Conservation (phyloP, 2,888 invertebrate genomes). For the Watsonalla binaria region DNA sequence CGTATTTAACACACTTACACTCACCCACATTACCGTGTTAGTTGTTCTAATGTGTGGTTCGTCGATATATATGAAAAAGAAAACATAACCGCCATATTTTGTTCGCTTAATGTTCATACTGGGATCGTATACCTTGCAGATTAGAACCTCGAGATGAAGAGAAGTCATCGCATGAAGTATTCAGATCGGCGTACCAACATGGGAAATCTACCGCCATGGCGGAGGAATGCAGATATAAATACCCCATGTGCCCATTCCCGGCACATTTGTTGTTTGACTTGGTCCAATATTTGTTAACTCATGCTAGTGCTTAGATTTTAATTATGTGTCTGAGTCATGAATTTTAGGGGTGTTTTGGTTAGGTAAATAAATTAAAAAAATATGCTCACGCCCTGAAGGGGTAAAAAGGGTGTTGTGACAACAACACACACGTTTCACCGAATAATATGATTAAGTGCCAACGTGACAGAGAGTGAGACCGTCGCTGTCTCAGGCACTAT, state of each 20-base stretch:
- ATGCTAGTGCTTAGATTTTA: constrained; percentile 2
- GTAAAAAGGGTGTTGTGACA: no score
- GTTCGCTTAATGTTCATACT: not conserved
- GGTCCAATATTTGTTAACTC: constrained; percentile 40
- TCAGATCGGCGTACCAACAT: constrained; percentile 40
- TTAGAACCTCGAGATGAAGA: constrained; percentile 45
- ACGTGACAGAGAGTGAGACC: no score
- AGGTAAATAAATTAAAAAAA: no score
- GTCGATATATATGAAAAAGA: no score
- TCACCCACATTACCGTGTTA: no score
- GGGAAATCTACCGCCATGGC: constrained; percentile 25
- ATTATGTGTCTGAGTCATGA: not conserved
- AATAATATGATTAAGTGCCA: no score
- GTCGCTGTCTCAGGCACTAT: no score
- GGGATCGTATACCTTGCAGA: constrained; percentile 32
- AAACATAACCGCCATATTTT: not conserved
- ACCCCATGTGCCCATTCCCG: constrained; percentile 46
- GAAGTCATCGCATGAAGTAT: constrained; percentile 35
- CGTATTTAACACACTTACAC: no score
- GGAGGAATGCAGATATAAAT: constrained; percentile 36
- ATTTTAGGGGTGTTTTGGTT: no score
- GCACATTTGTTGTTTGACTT: constrained; percentile 41
- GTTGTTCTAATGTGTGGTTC: no score
- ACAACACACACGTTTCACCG: no score
- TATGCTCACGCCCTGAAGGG: no score